Percentiles rank a stretch among this genome's conserved stretches.
Conservation (phyloP, 2,113 vertebrate genomes). For the Otolemur garnettii region DNA sequence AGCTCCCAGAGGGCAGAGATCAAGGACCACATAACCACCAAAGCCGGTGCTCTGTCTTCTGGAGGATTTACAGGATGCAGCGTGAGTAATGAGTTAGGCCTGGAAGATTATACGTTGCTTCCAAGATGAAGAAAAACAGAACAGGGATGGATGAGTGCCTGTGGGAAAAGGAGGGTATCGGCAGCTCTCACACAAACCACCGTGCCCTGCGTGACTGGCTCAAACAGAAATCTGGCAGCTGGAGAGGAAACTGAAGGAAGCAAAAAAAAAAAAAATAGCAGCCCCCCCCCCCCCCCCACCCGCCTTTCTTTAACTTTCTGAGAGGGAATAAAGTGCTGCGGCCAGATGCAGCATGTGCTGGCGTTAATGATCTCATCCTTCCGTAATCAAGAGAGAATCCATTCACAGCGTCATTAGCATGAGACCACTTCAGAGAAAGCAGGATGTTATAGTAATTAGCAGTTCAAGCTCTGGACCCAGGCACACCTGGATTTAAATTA, state of each 20-base stretch:
- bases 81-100: slow-evolving; percentile 63
- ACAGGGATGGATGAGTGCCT: slow-evolving; percentile 65
- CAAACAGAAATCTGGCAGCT: slow-evolving; percentile 67
- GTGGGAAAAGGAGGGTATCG: slow-evolving; percentile 72
- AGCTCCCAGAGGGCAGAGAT: slow-evolving; percentile 51
- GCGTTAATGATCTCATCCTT: slow-evolving; percentile 46
- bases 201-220: slow-evolving; percentile 24
- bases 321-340: slow-evolving; percentile 26
- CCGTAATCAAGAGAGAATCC: slow-evolving; percentile 37
- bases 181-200: slow-evolving; percentile 69
- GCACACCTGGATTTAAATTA: neutral
- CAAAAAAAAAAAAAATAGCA: neutral
- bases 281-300: neutral
- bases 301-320: slow-evolving; percentile 53
- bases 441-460: neutral
- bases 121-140: slow-evolving; percentile 77
- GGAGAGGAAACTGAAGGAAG: slow-evolving; percentile 41
- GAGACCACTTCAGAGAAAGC: neutral
- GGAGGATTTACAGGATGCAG: slow-evolving; percentile 64
- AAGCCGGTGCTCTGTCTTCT: slow-evolving; percentile 60
- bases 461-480: neutral
- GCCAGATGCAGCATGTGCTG: slow-evolving; percentile 3
- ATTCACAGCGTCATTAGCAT: neutral
- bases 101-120: slow-evolving; percentile 53
- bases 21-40: slow-evolving; percentile 44